Evolutionary conservation across 2,113 vertebrate genomes (phyloP).

Genomic region (Cottus gobio): DNA sequence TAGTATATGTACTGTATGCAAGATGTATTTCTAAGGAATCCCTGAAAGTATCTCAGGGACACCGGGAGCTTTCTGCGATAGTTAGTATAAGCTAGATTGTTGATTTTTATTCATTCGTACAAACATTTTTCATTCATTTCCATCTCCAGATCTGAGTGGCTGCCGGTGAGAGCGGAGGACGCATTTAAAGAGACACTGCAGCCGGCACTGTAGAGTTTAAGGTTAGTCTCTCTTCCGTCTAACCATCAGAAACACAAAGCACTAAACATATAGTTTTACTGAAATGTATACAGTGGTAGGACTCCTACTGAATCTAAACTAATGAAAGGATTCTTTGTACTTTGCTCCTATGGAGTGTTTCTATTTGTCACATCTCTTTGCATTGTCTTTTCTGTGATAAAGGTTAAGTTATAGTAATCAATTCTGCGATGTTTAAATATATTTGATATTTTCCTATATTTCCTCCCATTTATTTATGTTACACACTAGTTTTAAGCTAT

Average conservation of each 20-base stretch:
- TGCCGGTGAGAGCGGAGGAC: conserved; percentile 32
- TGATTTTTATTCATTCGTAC: background rate
- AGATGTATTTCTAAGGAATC: background rate
- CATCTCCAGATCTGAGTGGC: conserved; percentile 41
- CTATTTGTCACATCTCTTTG: background rate
- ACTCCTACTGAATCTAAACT: conserved; percentile 12
- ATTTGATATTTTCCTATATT: background rate
- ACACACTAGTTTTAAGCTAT: background rate
- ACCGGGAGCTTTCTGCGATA: background rate
- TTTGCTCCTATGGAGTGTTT: background rate
- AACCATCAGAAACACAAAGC: background rate
- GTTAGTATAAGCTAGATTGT: background rate
- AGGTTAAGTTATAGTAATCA: background rate
- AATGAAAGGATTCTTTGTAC: background rate
- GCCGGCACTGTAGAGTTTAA: conserved; percentile 53
- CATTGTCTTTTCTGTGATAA: background rate
- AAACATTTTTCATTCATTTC: conserved; percentile 58
- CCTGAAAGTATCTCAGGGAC: background rate
- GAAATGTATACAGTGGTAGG: conserved; percentile 41
- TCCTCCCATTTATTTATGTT: background rate
- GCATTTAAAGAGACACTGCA: conserved; percentile 11
- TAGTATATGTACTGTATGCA: background rate
- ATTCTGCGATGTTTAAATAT: background rate
- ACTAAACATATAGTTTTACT: conserved; percentile 16
- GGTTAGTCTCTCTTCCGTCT: conserved; percentile 63